A percentile compares a stretch with the other conserved stretches of the same genome.
Evolutionary conservation across 2,888 invertebrate species (phyloP).

Genomic region (Cerceris rybyensis): DNA sequence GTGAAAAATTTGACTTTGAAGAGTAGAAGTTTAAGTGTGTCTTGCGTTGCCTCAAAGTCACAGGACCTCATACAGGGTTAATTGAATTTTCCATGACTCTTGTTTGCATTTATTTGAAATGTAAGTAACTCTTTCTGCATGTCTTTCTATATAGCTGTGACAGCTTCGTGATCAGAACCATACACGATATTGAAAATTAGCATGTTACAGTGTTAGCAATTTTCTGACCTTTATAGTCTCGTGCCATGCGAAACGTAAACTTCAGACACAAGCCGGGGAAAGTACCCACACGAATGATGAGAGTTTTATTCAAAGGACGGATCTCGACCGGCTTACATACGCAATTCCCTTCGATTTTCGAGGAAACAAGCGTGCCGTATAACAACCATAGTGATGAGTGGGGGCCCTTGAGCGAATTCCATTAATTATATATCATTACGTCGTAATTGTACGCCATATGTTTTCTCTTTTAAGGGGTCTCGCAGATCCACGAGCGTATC

Average conservation of each 20-base stretch:
- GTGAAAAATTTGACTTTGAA: too few species aligned
- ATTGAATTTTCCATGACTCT: too few species aligned
- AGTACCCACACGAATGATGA: conserved; percentile 37
- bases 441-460: conserved; percentile 69
- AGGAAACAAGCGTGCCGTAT: conserved; percentile 58
- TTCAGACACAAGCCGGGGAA: conserved; percentile 13
- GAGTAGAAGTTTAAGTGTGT: too few species aligned
- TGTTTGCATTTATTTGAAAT: too few species aligned
- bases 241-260: conserved; percentile 53
- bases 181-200: conserved; percentile 51
- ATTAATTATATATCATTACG: conserved; percentile 73
- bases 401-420: conserved; percentile 44
- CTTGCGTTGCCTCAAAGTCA: too few species aligned
- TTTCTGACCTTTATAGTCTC: conserved; percentile 58
- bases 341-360: conserved; percentile 55
- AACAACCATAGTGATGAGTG: conserved; percentile 19
- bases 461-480: conserved; percentile 57
- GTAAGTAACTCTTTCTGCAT: too few species aligned
- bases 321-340: conserved; percentile 26
- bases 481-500: not conserved
- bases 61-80: too few species aligned
- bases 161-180: conserved; percentile 5
- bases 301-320: conserved; percentile 58
- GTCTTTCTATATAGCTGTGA: too few species aligned
- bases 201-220: conserved; percentile 47